These are phyloP conservation scores for Acleris sparsana DNA, from an alignment of 2,888 invertebrate species.

Conservation along the genomic window DNA sequence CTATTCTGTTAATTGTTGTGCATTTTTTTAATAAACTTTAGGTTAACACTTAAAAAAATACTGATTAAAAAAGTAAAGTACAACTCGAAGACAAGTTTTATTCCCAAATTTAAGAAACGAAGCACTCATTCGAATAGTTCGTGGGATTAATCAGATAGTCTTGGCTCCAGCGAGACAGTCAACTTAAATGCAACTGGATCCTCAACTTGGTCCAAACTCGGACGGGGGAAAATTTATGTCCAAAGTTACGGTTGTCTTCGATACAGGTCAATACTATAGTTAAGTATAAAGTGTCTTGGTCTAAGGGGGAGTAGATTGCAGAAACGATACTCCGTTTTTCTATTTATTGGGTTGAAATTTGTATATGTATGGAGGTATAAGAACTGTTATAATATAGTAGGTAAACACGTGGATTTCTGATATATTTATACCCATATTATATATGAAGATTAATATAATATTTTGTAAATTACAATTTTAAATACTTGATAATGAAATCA, in stretches of 20 bases:
- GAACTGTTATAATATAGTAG: too few species aligned
- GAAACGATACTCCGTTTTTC: background rate
- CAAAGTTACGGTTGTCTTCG: constrained; percentile 60
- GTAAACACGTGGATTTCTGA: too few species aligned
- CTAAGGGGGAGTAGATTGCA: constrained; percentile 29
- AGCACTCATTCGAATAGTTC: constrained; percentile 3
- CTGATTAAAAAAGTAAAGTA: too few species aligned
- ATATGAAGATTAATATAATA: too few species aligned
- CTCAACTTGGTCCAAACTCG: constrained; percentile 36
- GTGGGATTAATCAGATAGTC: constrained; percentile 41
- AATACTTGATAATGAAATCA: too few species aligned
- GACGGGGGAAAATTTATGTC: constrained; percentile 63
- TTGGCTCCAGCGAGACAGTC: constrained; percentile 35
- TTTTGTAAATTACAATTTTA: too few species aligned
- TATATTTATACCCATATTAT: too few species aligned
- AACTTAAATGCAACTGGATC: constrained; percentile 35
- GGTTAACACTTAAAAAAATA: too few species aligned
- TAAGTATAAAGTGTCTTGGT: constrained; percentile 45
- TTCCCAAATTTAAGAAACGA: background rate
- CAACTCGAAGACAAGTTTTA: too few species aligned
- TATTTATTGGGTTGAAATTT: background rate
- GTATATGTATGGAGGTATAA: too few species aligned
- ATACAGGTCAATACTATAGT: constrained; percentile 63
- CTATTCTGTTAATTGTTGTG: too few species aligned
- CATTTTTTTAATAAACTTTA: too few species aligned